Conservation (phyloP, 2,888 invertebrate species). For the Tetranychus piercei region DNA sequence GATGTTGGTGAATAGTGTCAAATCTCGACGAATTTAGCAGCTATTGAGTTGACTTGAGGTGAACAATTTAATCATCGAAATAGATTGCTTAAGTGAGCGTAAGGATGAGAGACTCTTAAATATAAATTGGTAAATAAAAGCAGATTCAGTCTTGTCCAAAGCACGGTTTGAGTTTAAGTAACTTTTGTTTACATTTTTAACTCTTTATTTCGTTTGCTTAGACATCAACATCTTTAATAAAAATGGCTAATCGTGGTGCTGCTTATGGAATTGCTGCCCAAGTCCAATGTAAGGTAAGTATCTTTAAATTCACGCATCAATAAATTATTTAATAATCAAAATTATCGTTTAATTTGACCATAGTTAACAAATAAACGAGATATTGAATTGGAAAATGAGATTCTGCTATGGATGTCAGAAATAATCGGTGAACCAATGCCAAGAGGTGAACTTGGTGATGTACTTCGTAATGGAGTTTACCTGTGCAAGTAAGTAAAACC, state of each 20-base stretch:
- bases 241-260: slow-evolving; percentile 27
- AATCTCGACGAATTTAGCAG: too few relatives aligned
- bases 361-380: slow-evolving; percentile 29
- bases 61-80: too few relatives aligned
- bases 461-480: slow-evolving; percentile 69
- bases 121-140: too few relatives aligned
- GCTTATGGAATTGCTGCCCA: slow-evolving; percentile 28
- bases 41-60: too few relatives aligned
- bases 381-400: slow-evolving; percentile 41
- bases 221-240: too few relatives aligned
- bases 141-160: too few relatives aligned
- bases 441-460: slow-evolving; percentile 66
- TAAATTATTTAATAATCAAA: neutral
- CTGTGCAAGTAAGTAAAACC: slow-evolving; percentile 49
- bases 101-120: too few relatives aligned
- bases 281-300: slow-evolving; percentile 27
- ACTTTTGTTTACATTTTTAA: too few relatives aligned
- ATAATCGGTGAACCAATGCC: slow-evolving; percentile 73
- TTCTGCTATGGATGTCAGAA: slow-evolving; percentile 67
- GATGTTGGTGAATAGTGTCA: too few relatives aligned
- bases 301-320: neutral
- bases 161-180: too few relatives aligned
- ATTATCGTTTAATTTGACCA: neutral
- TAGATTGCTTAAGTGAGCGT: too few relatives aligned
- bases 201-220: too few relatives aligned